These are phyloP conservation scores for Helicolenus hilgendorfi DNA, from an alignment of 2,797 vertebrate species.

Conservation along the genomic window DNA sequence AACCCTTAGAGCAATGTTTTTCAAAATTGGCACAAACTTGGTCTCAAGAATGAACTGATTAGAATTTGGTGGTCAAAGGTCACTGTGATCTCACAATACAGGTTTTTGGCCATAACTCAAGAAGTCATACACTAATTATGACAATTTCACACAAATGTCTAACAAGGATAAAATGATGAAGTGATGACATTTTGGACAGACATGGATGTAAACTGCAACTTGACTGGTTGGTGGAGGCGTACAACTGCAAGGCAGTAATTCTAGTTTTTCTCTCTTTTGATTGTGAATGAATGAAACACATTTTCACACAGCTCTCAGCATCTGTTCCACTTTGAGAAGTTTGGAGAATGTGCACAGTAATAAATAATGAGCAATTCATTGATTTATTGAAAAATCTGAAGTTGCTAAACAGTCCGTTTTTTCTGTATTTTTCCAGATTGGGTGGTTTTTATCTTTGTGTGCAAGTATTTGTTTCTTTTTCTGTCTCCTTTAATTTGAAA, in stretches of 20 bases:
- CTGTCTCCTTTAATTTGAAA: constrained; percentile 45
- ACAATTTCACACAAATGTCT: too few relatives aligned
- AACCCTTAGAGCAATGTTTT: too few relatives aligned
- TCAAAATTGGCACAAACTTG: too few relatives aligned
- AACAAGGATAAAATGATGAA: too few relatives aligned
- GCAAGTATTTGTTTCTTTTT: constrained; percentile 24
- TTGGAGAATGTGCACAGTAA: background rate
- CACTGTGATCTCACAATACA: too few relatives aligned
- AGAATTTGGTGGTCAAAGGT: too few relatives aligned
- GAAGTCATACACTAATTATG: too few relatives aligned
- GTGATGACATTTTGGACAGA: too few relatives aligned
- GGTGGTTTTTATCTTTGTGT: background rate
- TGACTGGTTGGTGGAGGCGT: too few relatives aligned
- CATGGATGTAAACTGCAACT: too few relatives aligned
- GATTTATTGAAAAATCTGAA: background rate
- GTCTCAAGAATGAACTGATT: too few relatives aligned
- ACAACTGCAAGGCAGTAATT: background rate
- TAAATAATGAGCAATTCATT: background rate
- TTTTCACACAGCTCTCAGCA: background rate
- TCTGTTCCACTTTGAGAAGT: background rate
- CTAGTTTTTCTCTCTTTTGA: background rate
- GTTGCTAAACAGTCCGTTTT: background rate
- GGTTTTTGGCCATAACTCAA: too few relatives aligned
- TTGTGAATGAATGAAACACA: constrained; percentile 3
- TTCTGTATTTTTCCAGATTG: background rate